Evolutionary conservation across 2,797 vertebrate species (phyloP).

Genomic region (Falco naumanni): DNA sequence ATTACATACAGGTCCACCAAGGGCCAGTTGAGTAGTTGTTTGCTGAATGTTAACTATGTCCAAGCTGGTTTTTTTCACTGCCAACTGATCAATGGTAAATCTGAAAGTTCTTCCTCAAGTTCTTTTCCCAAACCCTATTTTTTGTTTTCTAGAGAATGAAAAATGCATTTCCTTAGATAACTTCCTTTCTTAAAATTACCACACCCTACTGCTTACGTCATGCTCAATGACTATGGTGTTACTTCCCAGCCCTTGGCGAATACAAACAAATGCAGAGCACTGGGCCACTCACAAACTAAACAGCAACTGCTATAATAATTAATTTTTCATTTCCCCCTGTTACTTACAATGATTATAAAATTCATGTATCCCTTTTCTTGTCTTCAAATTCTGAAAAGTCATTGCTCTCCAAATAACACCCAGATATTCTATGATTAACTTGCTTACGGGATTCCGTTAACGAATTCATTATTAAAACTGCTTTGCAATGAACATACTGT

Average conservation of each 20-base stretch:
- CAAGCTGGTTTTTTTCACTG: not conserved
- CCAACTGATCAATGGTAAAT: not conserved
- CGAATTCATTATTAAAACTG: no score
- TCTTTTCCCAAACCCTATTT: not conserved
- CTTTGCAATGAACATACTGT: no score
- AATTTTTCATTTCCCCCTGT: not conserved
- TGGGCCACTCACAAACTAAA: not conserved
- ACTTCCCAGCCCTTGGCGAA: not conserved
- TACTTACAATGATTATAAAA: not conserved
- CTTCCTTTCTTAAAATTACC: not conserved
- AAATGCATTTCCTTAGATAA: not conserved
- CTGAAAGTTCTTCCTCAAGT: not conserved
- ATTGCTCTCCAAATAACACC: not conserved
- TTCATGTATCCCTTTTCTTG: not conserved
- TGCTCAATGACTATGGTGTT: accelerated
- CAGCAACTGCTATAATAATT: not conserved
- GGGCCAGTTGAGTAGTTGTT: not conserved
- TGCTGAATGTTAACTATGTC: not conserved
- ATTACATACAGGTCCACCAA: not conserved
- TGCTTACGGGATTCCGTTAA: not conserved
- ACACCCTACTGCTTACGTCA: not conserved
- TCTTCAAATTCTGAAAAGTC: not conserved
- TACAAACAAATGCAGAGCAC: not conserved
- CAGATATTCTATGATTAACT: not conserved
- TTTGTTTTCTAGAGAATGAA: not conserved